Evolutionary conservation across 2,888 invertebrate species (phyloP).

Genomic region (Philereme transversata): DNA sequence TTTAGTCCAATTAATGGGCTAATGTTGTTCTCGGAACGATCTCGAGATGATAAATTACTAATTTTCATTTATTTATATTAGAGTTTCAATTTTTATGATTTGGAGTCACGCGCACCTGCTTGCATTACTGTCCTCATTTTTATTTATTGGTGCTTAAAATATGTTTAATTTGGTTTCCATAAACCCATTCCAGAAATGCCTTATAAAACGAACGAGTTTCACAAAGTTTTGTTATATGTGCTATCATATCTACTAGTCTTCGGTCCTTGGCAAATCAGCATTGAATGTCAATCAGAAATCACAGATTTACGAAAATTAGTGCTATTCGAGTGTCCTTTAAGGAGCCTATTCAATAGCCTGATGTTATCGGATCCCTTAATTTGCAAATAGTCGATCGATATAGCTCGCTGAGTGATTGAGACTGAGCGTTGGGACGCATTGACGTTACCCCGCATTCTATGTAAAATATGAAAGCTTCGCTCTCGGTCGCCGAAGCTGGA

Average conservation of each 20-base stretch:
- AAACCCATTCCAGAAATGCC: constrained; percentile 8
- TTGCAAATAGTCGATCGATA: constrained; percentile 72
- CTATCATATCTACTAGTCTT: neutral
- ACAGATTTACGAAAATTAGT: constrained; percentile 27
- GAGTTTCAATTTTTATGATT: constrained; percentile 39
- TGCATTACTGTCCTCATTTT: constrained; percentile 29
- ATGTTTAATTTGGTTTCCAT: constrained; percentile 15
- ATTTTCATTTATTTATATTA: constrained; percentile 59
- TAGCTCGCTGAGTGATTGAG: constrained; percentile 74
- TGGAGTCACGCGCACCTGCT: constrained; percentile 40
- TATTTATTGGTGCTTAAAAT: constrained; percentile 33
- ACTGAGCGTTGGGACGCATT: constrained; percentile 64
- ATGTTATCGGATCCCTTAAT: constrained; percentile 69
- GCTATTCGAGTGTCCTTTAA: constrained; percentile 31
- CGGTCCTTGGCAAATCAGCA: constrained; percentile 13
- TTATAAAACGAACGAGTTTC: neutral
- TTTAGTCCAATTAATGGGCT: constrained; percentile 79
- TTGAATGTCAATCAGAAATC: constrained; percentile 10
- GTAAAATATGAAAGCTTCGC: constrained; percentile 79
- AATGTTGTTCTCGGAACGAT: constrained; percentile 68
- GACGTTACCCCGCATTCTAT: constrained; percentile 78
- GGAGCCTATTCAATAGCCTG: constrained; percentile 34
- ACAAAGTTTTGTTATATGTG: neutral
- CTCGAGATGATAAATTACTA: constrained; percentile 65
- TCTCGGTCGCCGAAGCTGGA: constrained; percentile 48